Evolutionary conservation across 2,888 invertebrate species (phyloP), one percentile per base, ranked within the genome.

Genomic region (Lasioglossum calceatum): DNA sequence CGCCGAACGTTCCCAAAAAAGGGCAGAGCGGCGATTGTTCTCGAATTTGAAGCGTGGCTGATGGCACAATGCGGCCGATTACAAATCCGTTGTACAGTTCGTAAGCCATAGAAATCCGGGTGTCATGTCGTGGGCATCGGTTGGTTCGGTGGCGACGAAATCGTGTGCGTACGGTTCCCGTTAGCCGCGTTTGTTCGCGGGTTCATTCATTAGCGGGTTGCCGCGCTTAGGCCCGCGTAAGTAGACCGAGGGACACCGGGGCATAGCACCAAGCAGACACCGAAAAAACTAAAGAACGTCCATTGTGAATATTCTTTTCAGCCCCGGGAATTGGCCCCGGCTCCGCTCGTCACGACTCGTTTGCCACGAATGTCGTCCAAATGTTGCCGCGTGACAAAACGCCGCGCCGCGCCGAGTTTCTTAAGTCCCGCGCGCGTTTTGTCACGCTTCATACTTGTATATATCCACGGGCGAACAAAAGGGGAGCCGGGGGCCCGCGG

Each of bases 241-340:
- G 70, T 70, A 70, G 70, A 70, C 70, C 70, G 70, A 36, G 23
- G 27, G 44, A 71, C n/a, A 1, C 44, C 12, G 4, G 44, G 16
- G 27, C 72, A 61, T 61, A 12, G 16, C 8, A 32, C 8, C n/a
- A 5, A 44, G 27, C 23, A 77, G 70, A 88, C 85, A 87, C 73
- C 77, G 83, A 75, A 87, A 87, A 90, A 91, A 86, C 89, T 88
- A 91, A 91, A 91, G 85, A 87, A 81, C 81, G 78, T 87, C 79
- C 87, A 91, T 90, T 91, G 91, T 91, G 87, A 87, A 84, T 90
- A 88, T 91, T 91, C 91, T 85, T 91, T 91, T 91, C 73, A 91
- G 36, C 23, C 54, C 54, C 58, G 16, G 78, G 89, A 88, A 90
- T 90, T 85, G 82, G 50, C 70, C 70, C 70, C 70, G 70, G 23